Evolutionary conservation across 1,140 invertebrate species (phyloP).

Genomic region (Drosophila carrolli): DNA sequence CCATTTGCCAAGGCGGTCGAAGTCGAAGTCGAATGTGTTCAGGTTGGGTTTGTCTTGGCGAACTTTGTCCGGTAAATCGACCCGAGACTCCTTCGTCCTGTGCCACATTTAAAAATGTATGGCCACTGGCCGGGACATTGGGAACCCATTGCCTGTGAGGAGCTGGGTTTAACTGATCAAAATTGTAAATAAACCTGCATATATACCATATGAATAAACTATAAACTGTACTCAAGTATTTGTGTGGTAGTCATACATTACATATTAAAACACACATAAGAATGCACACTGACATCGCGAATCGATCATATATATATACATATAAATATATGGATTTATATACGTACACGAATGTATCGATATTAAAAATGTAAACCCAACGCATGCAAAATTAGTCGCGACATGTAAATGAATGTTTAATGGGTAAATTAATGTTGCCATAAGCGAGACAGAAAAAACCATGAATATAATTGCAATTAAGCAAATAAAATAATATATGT

Average conservation of each 20-base stretch:
- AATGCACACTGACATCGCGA: constrained; percentile 4
- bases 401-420: constrained; percentile 82
- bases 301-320: constrained; percentile 13
- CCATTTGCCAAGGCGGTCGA: constrained; percentile 42
- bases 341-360: constrained; percentile 27
- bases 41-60: constrained; percentile 19
- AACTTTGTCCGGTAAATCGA: constrained; percentile 20
- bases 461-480: constrained; percentile 46
- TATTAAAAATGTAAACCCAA: constrained; percentile 74
- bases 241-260: constrained; percentile 34
- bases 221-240: constrained; percentile 61
- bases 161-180: constrained; percentile 68
- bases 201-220: constrained; percentile 63
- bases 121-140: constrained; percentile 29
- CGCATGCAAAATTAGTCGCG: constrained; percentile 74
- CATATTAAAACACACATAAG: constrained; percentile 12
- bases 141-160: constrained; percentile 42
- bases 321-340: constrained; percentile 21
- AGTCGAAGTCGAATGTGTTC: constrained; percentile 10
- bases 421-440: constrained; percentile 71
- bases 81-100: constrained; percentile 41
- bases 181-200: constrained; percentile 77
- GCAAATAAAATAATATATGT: constrained; percentile 53
- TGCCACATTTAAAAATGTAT: constrained; percentile 75
- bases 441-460: constrained; percentile 11